Evolutionary conservation across 1,140 invertebrate species (phyloP).

Genomic region (Papilio machaon): DNA sequence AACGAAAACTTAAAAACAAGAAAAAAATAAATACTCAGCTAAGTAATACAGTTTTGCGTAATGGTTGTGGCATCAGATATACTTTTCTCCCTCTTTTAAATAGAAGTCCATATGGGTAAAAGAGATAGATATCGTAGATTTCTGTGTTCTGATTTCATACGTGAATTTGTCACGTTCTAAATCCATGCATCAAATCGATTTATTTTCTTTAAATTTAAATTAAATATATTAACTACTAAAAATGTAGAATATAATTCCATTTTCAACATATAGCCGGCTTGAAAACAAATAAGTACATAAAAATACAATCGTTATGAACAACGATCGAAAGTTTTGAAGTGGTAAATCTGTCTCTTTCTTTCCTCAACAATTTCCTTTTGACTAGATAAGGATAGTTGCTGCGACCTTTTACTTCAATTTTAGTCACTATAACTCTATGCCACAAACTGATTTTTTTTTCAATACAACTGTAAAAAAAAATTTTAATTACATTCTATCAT

Average conservation of each 20-base stretch:
- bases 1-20: background rate
- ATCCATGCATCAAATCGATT: background rate
- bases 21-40: background rate
- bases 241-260: background rate
- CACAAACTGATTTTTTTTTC: too few species aligned
- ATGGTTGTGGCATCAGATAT: background rate
- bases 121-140: constrained; percentile 25
- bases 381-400: background rate
- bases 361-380: background rate
- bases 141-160: background rate
- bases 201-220: background rate
- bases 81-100: constrained; percentile 30
- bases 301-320: too few species aligned
- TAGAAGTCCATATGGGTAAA: background rate
- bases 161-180: background rate
- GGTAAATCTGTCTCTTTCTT: constrained; percentile 15
- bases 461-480: too few species aligned
- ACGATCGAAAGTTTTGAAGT: background rate
- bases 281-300: too few species aligned
- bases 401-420: background rate
- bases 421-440: background rate
- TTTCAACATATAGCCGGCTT: background rate
- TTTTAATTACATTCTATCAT: too few species aligned
- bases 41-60: background rate
- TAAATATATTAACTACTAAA: background rate